Evolutionary conservation across 2,888 invertebrate species (phyloP), one percentile per base, ranked within the genome.

Genomic region (Lysandra coridon): DNA sequence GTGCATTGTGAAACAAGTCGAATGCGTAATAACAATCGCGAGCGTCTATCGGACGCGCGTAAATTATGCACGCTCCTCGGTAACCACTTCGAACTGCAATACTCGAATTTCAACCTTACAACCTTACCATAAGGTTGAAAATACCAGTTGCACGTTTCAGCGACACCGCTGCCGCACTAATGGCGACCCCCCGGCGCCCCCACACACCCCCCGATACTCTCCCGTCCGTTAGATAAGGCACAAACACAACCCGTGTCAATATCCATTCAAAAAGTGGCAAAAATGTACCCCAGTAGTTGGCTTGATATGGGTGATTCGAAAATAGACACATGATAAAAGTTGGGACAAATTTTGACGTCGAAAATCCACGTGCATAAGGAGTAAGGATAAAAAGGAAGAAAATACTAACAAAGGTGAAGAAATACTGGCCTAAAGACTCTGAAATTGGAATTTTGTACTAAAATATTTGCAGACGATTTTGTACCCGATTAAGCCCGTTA

Each of bases 11-110:
- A 76, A 30, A 49, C 33, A 3, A 2, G 53, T 53, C 89, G 80
- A 87, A 89, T 91, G 91, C 90, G 92, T 91, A 93, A 94, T 94
- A 93, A 93, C 94, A 93, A 91, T 93, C 92, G 93, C 91, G 91
- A 89, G 87, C 90, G 91, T 92, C 93, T 92, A 93, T 93, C 93
- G 93, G 90, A 87, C 91, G 88, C 92, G 91, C 92, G 92, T 94
- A 93, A 94, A 93, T 94, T 94, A 93, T 94, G 93, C 92, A 93
- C 90, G 89, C 86, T 80, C 79, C 82, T 79, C 79, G 81, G 82
- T 81, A 78, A 33, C 64, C 30, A 78, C 78, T 73, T 78, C n/a
- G 33, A 33, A n/a, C 30, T 14, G 12, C 49, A 1, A 1, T 12
- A 10, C 30, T 30, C 12, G 0, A 87, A 85, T 85, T 74, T 79